Evolutionary conservation across 2,113 vertebrate genomes (phyloP).

Genomic region (Ictalurus punctatus): DNA sequence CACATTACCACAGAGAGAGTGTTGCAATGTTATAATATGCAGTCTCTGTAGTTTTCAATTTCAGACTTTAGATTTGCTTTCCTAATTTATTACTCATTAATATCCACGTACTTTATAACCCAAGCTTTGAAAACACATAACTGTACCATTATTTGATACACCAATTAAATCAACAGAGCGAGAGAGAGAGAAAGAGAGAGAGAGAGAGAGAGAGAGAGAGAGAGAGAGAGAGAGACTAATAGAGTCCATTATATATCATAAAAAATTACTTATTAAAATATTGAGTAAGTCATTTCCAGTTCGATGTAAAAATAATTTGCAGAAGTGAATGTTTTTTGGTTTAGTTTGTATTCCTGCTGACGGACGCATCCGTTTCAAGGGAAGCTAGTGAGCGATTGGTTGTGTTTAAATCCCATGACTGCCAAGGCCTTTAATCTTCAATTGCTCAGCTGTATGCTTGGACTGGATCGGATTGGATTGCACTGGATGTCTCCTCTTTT

Average conservation of each 20-base stretch:
- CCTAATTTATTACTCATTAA: background rate
- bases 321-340: background rate
- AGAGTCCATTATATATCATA: background rate
- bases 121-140: background rate
- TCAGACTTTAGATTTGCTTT: background rate
- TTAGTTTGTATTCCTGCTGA: no score
- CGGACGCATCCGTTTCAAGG: background rate
- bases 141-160: background rate
- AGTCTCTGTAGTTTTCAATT: background rate
- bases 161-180: background rate
- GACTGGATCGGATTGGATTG: background rate
- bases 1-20: conserved; percentile 28
- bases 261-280: background rate
- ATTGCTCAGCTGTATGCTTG: background rate
- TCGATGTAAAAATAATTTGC: conserved; percentile 7
- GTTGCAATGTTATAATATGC: background rate
- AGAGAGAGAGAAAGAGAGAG: background rate
- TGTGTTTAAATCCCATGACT: conserved; percentile 12
- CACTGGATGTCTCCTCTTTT: background rate
- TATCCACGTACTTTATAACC: background rate
- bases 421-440: background rate
- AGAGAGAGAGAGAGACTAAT: background rate
- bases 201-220: background rate
- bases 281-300: background rate
- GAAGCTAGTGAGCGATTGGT: background rate